Base-by-base conservation (phyloP, 2,888 invertebrate species). In the Hyalella azteca region DNA sequence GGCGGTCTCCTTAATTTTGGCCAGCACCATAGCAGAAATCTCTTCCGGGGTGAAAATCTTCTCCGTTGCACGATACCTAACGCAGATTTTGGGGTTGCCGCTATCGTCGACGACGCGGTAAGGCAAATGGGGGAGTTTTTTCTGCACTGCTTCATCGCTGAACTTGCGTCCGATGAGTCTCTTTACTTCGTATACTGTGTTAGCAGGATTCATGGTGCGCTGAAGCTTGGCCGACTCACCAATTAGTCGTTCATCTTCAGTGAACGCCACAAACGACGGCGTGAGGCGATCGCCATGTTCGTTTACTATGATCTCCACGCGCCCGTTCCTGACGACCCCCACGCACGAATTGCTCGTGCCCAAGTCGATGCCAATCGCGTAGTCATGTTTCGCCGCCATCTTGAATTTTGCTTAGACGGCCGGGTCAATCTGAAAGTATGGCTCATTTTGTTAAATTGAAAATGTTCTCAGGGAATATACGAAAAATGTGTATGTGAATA, bases 281-380 rank as follows among this genome's bases (percentile, higher is more conserved):
- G 75, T 75, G 26, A 75, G 11, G n/a, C 75, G 5, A n/a, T 45
- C 29, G 9, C 75, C 75, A 13, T 26, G 40, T 26, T 45, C 45
- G 75, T 75, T 75, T n/a, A 45, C 75, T 22, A 75, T 41, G 75
- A 75, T 75, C 1, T 75, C 45, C 36, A 75, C 75, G 40, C 32
- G 75, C 5, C 75, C 45, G 29, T 75, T 75, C 15, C 75, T 32
- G 3, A 75, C 75, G 45, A 75, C 75, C 13, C 26, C 75, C 41
- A 75, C 75, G 19, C 75, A 75, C 15, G 75, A 45, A 29, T 75
- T 75, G 29, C 41, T 75, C 11, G 75, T 75, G 45, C 75, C 75
- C 22, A 75, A 26, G n/a, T 75, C 75, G 26, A 75, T 75, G 75
- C 75, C 75, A 29, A 75, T 75, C 3, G 75, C 75, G 36, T 41